phyloP scores from a whole-genome alignment of 2,113 vertebrate species.

The Siniperca chuatsi region DNA sequence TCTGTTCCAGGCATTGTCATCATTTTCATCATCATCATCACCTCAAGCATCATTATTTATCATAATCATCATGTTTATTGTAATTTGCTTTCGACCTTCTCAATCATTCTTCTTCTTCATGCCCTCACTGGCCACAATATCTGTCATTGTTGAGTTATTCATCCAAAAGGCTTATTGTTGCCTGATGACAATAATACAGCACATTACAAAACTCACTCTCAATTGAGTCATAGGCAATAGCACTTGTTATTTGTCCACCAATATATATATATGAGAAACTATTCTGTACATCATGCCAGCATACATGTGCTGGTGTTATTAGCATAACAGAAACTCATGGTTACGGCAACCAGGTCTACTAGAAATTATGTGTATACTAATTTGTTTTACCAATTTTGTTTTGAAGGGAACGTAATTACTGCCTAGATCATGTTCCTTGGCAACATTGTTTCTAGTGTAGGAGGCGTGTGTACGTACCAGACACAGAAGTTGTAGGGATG shows the following conservation, averaged over 20 bases:
- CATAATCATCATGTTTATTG: constrained; percentile 23
- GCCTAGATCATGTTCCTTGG: not conserved
- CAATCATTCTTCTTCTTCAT: not conserved
- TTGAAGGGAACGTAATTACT: not conserved
- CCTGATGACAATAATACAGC: not conserved
- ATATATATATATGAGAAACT: not conserved
- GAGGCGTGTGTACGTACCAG: not conserved
- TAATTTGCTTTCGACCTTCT: constrained; percentile 10
- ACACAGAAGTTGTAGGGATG: not conserved
- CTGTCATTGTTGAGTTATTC: not conserved
- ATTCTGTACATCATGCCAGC: not conserved
- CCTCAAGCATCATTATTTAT: constrained; percentile 29
- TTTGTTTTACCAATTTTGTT: constrained; percentile 15
- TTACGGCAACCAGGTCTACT: not conserved
- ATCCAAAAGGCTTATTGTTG: not conserved
- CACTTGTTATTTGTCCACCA: not conserved
- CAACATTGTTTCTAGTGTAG: not conserved
- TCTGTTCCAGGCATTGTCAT: constrained; percentile 8
- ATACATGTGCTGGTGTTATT: not conserved
- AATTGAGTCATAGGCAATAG: not conserved
- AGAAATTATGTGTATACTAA: not conserved
- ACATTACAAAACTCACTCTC: not conserved
- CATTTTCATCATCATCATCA: constrained; percentile 18
- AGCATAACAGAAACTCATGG: not conserved
- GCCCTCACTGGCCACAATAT: not conserved